Base-by-base conservation (phyloP, 2,888 invertebrate species). In the Unio pictorum region DNA sequence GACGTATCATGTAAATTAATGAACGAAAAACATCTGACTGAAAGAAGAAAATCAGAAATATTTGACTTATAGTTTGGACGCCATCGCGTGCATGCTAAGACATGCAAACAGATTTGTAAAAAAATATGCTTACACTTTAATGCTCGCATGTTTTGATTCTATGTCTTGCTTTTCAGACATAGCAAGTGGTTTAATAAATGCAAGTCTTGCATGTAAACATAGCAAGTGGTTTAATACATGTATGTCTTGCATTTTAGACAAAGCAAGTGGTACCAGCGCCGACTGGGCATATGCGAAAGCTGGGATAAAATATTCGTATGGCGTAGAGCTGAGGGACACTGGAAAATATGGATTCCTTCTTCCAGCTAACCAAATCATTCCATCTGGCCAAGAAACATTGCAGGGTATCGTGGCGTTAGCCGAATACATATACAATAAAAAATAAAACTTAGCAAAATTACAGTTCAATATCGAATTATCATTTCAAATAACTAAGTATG, bases 201-300 rank as follows among this genome's bases (percentile, higher is more conserved):
- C 5, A 30, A 4, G 23, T 57, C 57, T 57, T 57, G 20, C 57
- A 57, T 71, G 67, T 60, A 72, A 89, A 89, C 76, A 74, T 82
- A 3, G 88, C 23, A 23, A 23, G 23, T 23, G 23, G 23, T 23
- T 23, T 23, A 23, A 23, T 23, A 23, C 23, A 23, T 89, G n/a
- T 81, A 89, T 54, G 94, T 94, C 23, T 23, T 45, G 28, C 28
- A 28, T 28, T 28, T 28, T 28, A 28, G 28, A 28, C 28, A 28
- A 3, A 28, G 28, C 28, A 28, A 28, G 28, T 28, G 28, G 28
- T 28, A 93, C 93, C 83, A 93, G 94, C 0, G 94, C 94, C 83
- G 96, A 96, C 89, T 96, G 96, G 96, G 96, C 95, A 20, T 95
- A 96, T 89, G 94, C 94, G 4, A 91, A 92, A 64, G 93, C 93